Conservation (phyloP, 2,113 vertebrate species). For the Tamias sibiricus region DNA sequence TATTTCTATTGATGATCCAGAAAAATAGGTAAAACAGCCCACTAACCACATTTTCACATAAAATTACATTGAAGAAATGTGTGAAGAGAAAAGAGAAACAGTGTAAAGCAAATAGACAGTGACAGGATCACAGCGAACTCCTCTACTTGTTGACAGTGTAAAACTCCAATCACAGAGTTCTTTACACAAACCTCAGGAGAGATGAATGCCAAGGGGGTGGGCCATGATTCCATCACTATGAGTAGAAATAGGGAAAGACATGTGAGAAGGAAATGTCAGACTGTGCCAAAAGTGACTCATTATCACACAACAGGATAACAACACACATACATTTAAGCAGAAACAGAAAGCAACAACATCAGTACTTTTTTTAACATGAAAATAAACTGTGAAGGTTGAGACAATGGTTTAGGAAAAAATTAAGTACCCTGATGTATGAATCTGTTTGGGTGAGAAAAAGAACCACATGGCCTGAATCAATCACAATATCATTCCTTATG, state of each 20-base stretch:
- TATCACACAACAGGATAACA: background rate
- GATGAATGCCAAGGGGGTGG: background rate
- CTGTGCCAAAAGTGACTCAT: slow-evolving; percentile 58
- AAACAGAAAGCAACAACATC: background rate
- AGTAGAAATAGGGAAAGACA: background rate
- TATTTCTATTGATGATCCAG: background rate
- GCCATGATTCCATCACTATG: background rate
- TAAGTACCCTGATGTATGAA: background rate
- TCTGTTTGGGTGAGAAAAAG: background rate
- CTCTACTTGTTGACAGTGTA: slow-evolving; percentile 28
- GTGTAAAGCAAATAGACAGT: slow-evolving; percentile 62
- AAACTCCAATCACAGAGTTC: slow-evolving; percentile 32
- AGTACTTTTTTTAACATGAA: slow-evolving; percentile 33
- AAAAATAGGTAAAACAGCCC: slow-evolving; percentile 23
- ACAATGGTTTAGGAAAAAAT: slow-evolving; percentile 20
- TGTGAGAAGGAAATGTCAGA: slow-evolving; percentile 22
- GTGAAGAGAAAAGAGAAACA: slow-evolving; percentile 12
- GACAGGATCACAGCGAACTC: background rate
- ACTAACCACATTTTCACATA: slow-evolving; percentile 37
- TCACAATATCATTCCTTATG: background rate
- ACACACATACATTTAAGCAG: background rate
- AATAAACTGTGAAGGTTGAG: slow-evolving; percentile 68
- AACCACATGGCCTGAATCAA: background rate
- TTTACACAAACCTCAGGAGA: slow-evolving; percentile 38
- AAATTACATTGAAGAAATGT: slow-evolving; percentile 17